Evolutionary conservation across 2,113 vertebrate genomes (phyloP).

Genomic region (Corapipo altera): DNA sequence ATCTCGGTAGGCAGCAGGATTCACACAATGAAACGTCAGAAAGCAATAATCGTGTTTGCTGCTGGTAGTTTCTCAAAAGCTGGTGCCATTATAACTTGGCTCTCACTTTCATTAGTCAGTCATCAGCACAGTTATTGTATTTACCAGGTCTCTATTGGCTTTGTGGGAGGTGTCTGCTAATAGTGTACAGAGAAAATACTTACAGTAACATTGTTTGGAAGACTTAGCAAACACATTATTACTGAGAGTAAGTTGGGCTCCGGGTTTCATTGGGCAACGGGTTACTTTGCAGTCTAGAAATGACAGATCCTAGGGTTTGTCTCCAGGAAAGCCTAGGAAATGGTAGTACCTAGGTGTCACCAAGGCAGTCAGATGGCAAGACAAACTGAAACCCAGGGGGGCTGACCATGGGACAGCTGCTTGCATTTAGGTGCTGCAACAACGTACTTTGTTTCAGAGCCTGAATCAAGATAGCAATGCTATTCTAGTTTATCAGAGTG

Average conservation of each 20-base stretch:
- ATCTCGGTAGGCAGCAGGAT: not conserved
- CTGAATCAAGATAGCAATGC: not conserved
- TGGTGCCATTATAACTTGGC: not conserved
- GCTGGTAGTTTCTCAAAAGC: not conserved
- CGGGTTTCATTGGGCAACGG: accelerated
- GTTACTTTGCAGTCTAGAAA: not conserved
- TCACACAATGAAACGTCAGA: not conserved
- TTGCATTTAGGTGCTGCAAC: not conserved
- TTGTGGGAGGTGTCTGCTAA: not conserved
- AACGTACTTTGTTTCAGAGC: not conserved
- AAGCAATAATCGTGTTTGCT: not conserved
- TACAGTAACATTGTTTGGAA: not conserved
- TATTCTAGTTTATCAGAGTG: not conserved
- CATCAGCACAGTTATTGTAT: not conserved
- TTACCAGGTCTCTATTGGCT: not conserved
- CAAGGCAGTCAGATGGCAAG: not conserved
- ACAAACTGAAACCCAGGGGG: not conserved
- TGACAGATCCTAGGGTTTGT: not conserved
- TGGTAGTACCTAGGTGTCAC: not conserved
- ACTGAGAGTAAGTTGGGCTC: not conserved
- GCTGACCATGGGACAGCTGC: not conserved
- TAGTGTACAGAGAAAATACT: not conserved
- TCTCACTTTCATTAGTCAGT: not conserved
- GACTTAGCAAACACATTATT: not conserved
- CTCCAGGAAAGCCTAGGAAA: not conserved